phyloP scores from a whole-genome alignment of 2,888 invertebrate genomes.

The Napeogenes sylphis region DNA sequence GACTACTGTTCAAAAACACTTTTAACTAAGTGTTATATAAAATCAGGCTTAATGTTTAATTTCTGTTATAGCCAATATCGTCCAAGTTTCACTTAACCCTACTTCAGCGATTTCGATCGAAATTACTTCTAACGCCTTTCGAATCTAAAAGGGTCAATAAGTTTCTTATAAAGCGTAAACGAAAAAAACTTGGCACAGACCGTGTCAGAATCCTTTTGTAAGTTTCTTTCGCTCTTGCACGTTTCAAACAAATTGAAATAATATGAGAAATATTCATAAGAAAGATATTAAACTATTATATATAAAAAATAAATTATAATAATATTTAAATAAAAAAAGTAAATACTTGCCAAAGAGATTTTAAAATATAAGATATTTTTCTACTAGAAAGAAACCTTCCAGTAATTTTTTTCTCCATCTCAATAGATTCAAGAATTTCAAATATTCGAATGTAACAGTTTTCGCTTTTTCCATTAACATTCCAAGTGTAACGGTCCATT shows the following conservation, averaged over 20 bases:
- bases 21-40: not conserved
- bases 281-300: not conserved
- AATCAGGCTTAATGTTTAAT: slow-evolving; percentile 32
- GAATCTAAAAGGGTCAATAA: slow-evolving; percentile 44
- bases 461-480: slow-evolving; percentile 35
- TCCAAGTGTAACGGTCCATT: slow-evolving; percentile 33
- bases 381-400: not conserved
- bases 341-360: no score
- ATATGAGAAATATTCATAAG: not conserved
- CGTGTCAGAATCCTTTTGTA: slow-evolving; percentile 19
- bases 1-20: not conserved
- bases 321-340: no score
- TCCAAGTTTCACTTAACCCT: slow-evolving; percentile 34
- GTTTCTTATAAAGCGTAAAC: slow-evolving; percentile 37
- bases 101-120: slow-evolving; percentile 40
- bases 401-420: slow-evolving; percentile 21
- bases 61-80: slow-evolving; percentile 33
- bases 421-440: slow-evolving; percentile 28
- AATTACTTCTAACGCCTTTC: slow-evolving; percentile 42
- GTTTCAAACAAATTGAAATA: slow-evolving; percentile 17
- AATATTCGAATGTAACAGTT: slow-evolving; percentile 32
- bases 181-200: slow-evolving; percentile 25
- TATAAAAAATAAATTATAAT: not conserved
- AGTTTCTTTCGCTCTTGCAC: slow-evolving; percentile 14
- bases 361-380: not conserved